Evolutionary conservation across 2,888 invertebrate species (phyloP).

Genomic region (Epinotia brunnichana): DNA sequence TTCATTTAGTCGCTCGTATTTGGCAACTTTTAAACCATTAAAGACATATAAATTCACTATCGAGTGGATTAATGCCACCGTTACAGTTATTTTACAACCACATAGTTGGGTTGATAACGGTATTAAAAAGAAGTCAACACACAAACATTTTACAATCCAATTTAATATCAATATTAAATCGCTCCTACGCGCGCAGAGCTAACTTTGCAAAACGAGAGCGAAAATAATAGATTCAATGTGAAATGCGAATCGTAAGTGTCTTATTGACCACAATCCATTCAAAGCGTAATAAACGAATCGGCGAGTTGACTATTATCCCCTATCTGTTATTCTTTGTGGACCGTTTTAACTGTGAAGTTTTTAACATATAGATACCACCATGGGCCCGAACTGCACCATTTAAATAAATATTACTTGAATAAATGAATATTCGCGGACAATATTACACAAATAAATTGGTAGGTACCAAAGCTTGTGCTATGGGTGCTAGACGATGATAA

Average conservation of each 20-base stretch:
- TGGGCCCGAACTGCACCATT: too few species aligned
- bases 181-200: too few species aligned
- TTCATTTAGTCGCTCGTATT: neutral
- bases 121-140: neutral
- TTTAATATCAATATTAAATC: neutral
- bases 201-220: neutral
- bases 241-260: neutral
- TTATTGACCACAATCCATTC: neutral
- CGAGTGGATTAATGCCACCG: conserved; percentile 10
- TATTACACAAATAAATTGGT: too few species aligned
- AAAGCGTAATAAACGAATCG: neutral
- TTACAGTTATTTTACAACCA: conserved; percentile 27
- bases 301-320: neutral
- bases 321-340: neutral
- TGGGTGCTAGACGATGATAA: too few species aligned
- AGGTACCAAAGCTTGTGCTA: too few species aligned
- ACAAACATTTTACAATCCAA: neutral
- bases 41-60: neutral
- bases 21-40: conserved; percentile 21
- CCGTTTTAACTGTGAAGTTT: neutral
- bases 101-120: conserved; percentile 20
- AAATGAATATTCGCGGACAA: too few species aligned
- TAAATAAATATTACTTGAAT: too few species aligned
- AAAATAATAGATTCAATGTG: neutral
- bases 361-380: too few species aligned